Evolutionary conservation across 1,140 invertebrate genomes (phyloP).

Genomic region (Bombus cullumanus): DNA sequence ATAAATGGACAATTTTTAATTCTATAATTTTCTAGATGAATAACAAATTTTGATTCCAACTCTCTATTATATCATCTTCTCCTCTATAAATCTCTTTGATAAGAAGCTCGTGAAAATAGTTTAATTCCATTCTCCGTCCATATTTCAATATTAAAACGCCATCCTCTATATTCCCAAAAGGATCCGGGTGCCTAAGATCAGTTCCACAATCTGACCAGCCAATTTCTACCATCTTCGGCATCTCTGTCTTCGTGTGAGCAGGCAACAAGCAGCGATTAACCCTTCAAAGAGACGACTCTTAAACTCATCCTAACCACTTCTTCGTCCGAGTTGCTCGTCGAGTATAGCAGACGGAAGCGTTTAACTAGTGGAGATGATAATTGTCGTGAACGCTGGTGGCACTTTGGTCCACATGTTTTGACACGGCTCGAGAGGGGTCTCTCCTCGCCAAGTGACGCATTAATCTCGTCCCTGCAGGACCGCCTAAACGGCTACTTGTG

Average conservation of each 20-base stretch:
- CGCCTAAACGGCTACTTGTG: constrained; percentile 23
- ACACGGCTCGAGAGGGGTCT: constrained; percentile 45
- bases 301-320: constrained; percentile 1
- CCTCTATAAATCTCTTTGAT: background rate
- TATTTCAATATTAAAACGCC: background rate
- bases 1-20: background rate
- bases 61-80: background rate
- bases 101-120: background rate
- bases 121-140: background rate
- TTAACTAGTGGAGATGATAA: constrained; percentile 43
- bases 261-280: constrained; percentile 11
- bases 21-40: background rate
- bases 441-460: constrained; percentile 10
- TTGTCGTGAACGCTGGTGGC: constrained; percentile 26
- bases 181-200: background rate
- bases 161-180: background rate
- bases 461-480: constrained; percentile 36
- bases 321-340: background rate
- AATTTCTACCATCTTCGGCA: background rate
- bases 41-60: background rate
- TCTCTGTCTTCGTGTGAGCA: background rate
- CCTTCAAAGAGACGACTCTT: background rate
- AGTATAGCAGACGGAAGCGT: constrained; percentile 52
- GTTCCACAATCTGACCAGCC: background rate
- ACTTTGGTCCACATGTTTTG: constrained; percentile 61